Evolutionary conservation across 2,888 invertebrate species (phyloP).

Genomic region (Xiphydria camelus): DNA sequence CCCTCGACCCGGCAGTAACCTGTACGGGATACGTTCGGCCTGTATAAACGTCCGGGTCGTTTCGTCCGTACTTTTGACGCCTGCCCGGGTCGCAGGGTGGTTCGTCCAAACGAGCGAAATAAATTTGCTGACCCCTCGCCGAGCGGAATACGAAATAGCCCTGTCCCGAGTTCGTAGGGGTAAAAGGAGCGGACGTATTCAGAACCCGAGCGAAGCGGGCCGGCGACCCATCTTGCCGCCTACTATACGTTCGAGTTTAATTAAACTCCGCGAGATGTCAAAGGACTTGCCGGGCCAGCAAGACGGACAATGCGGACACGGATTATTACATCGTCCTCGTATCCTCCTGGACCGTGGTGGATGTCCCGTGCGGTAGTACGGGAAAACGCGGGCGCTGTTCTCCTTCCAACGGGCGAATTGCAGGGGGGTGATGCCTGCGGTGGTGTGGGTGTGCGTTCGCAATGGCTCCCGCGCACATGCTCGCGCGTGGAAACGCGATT

Average conservation of each 20-base stretch:
- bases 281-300: slow-evolving; percentile 45
- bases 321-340: slow-evolving; percentile 53
- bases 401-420: too few species aligned
- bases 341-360: too few species aligned
- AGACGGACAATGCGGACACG: slow-evolving; percentile 57
- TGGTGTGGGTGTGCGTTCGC: too few species aligned
- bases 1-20: too few species aligned
- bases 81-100: too few species aligned
- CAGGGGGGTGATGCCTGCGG: too few species aligned
- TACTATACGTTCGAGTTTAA: slow-evolving; percentile 54
- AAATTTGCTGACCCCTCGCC: slow-evolving; percentile 12
- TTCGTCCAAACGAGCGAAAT: slow-evolving; percentile 5
- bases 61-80: background rate
- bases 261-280: slow-evolving; percentile 57
- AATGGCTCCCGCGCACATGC: too few species aligned
- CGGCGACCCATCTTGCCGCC: slow-evolving; percentile 20
- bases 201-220: background rate
- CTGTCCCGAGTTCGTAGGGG: background rate
- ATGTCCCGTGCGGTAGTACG: too few species aligned
- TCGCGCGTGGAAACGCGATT: too few species aligned
- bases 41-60: too few species aligned
- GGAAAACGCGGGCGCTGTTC: too few species aligned
- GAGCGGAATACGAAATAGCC: slow-evolving; percentile 5
- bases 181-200: background rate
- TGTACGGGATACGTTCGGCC: too few species aligned